Evolutionary conservation across 2,113 vertebrate genomes (phyloP).

Genomic region (Semnopithecus entellus): DNA sequence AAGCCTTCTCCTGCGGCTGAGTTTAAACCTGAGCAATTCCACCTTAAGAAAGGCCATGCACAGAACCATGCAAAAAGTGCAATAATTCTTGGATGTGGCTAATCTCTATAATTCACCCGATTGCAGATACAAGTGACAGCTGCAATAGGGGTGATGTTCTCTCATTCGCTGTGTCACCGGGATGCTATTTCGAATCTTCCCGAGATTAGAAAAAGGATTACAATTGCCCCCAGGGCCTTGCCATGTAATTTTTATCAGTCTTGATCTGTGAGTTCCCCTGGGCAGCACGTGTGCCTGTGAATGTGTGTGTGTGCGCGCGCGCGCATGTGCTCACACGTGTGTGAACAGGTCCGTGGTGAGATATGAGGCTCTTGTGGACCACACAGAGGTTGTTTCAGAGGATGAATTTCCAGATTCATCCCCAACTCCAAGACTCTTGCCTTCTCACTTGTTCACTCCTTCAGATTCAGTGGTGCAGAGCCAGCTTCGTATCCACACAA

Average conservation of each 20-base stretch:
- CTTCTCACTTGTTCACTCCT: neutral
- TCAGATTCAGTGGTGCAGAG: rapidly evolving
- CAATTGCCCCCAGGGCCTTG: conserved; percentile 55
- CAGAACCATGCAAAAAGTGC: conserved; percentile 74
- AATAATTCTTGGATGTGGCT: conserved; percentile 74
- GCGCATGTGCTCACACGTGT: too few species aligned
- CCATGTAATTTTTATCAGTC: conserved; percentile 69
- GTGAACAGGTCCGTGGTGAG: neutral
- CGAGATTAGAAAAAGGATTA: conserved; percentile 75
- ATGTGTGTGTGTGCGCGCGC: neutral
- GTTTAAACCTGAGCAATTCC: conserved; percentile 48
- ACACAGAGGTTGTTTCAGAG: too few species aligned
- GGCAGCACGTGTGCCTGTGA: neutral
- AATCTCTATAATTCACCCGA: conserved; percentile 70
- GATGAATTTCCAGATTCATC: neutral
- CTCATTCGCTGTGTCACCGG: conserved; percentile 62
- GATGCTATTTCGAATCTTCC: conserved; percentile 66
- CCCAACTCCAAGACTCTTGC: neutral
- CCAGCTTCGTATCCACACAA: neutral
- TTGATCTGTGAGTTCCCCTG: conserved; percentile 44
- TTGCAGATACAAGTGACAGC: conserved; percentile 75
- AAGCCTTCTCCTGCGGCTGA: conserved; percentile 5
- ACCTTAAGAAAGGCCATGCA: conserved; percentile 61
- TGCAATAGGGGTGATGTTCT: conserved; percentile 55
- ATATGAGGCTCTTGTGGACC: neutral